Percentiles rank a stretch among this genome's conserved stretches.
These are phyloP conservation scores for Lepidochitona cinerea DNA, from an alignment of 2,888 invertebrate species.

Conservation along the genomic window DNA sequence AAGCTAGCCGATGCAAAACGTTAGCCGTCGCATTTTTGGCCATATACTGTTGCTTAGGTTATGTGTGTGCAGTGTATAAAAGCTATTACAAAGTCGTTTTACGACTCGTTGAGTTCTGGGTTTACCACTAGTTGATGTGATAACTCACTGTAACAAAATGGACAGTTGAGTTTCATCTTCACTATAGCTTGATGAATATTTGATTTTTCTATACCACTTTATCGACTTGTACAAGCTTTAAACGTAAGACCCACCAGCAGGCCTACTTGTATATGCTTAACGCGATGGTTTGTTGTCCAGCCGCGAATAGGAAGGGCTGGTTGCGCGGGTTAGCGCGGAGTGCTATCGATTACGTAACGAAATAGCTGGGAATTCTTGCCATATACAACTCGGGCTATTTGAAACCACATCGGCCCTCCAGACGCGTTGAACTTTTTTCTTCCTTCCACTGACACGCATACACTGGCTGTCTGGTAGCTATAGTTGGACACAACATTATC, in stretches of 20 bases:
- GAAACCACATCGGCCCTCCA: constrained; percentile 4
- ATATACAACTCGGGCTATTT: background rate
- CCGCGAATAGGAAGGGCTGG: background rate
- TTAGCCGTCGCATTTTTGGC: background rate
- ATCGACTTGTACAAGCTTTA: background rate
- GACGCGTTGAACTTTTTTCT: background rate
- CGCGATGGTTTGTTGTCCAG: no score
- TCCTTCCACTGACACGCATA: constrained; percentile 2
- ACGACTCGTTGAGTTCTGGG: background rate
- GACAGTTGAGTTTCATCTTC: background rate
- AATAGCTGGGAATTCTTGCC: constrained; percentile 1
- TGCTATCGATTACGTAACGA: constrained; percentile 5
- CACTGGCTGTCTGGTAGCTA: background rate
- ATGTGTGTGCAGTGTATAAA: background rate
- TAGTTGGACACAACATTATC: background rate
- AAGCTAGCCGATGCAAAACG: background rate
- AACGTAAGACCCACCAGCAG: background rate
- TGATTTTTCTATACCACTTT: background rate
- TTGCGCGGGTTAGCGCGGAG: background rate
- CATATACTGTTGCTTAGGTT: background rate
- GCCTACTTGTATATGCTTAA: no score
- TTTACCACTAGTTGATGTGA: background rate
- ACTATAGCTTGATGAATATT: background rate
- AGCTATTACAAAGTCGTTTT: background rate
- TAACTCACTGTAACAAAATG: background rate